Conservation (phyloP, 2,888 invertebrate species). For the Busseola fusca region DNA sequence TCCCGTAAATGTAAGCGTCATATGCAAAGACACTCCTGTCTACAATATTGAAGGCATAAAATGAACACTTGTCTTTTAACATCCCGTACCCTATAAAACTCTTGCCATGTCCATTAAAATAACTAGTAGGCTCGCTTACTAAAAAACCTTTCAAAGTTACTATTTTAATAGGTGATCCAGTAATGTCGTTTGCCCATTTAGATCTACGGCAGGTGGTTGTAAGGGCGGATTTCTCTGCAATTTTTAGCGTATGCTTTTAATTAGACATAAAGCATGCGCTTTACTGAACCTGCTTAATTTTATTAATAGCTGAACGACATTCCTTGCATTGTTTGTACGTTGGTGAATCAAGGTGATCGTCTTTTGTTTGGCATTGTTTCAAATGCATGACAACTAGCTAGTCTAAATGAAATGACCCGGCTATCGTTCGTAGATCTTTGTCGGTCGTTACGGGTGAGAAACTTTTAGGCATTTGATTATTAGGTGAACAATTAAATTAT, state of each 20-base stretch:
- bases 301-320: constrained; percentile 43
- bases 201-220: constrained; percentile 69
- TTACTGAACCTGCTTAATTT: constrained; percentile 29
- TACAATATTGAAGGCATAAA: constrained; percentile 31
- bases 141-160: constrained; percentile 62
- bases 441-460: neutral
- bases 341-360: constrained; percentile 38
- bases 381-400: neutral
- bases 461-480: neutral
- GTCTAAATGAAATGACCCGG: neutral
- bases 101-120: constrained; percentile 21
- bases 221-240: constrained; percentile 67
- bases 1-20: constrained; percentile 18
- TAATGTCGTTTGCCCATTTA: constrained; percentile 67
- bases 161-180: constrained; percentile 66
- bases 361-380: constrained; percentile 26
- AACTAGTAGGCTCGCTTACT: constrained; percentile 18
- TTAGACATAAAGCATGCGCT: constrained; percentile 47
- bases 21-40: neutral
- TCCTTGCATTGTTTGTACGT: constrained; percentile 31
- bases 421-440: neutral
- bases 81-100: constrained; percentile 38
- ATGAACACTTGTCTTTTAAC: constrained; percentile 20
- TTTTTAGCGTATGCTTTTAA: constrained; percentile 32
- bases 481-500: neutral